phyloP scores from a whole-genome alignment of 2,797 vertebrate species.

The Cyprinodon diabolis region DNA sequence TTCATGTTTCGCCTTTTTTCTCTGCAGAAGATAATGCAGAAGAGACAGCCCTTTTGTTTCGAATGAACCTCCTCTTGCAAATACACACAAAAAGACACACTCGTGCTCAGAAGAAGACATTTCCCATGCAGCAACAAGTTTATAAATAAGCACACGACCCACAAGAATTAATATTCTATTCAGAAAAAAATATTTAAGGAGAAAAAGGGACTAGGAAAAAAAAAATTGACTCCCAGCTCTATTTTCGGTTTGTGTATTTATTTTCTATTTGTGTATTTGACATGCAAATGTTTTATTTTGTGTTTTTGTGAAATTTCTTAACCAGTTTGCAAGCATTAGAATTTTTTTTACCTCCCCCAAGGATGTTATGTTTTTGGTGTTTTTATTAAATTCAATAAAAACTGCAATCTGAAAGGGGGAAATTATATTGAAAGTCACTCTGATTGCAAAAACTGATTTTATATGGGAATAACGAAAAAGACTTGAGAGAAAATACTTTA shows the following conservation, averaged over 20 bases:
- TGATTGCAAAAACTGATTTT: too few species aligned
- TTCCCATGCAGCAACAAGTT: background rate
- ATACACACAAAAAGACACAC: conserved; percentile 13
- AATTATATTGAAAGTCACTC: too few species aligned
- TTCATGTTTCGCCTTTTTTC: conserved; percentile 67
- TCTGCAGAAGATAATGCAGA: conserved; percentile 57
- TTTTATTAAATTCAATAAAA: too few species aligned
- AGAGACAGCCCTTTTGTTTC: conserved; percentile 46
- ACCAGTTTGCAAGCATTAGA: background rate
- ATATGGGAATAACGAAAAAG: too few species aligned
- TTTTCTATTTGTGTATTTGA: conserved; percentile 16
- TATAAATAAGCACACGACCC: conserved; percentile 8
- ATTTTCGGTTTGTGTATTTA: conserved; percentile 23
- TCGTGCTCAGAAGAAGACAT: background rate
- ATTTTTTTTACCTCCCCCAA: background rate
- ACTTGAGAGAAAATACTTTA: too few species aligned
- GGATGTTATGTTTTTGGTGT: too few species aligned
- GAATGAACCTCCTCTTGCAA: conserved; percentile 8
- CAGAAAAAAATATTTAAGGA: conserved; percentile 34
- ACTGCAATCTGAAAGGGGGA: too few species aligned
- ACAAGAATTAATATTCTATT: conserved; percentile 14
- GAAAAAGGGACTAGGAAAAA: conserved; percentile 40
- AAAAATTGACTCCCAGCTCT: conserved; percentile 23
- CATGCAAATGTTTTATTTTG: conserved; percentile 18
- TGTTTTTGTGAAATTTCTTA: background rate